Base-by-base conservation (phyloP, 2,797 vertebrate species). In the Limnodromus scolopaceus region DNA sequence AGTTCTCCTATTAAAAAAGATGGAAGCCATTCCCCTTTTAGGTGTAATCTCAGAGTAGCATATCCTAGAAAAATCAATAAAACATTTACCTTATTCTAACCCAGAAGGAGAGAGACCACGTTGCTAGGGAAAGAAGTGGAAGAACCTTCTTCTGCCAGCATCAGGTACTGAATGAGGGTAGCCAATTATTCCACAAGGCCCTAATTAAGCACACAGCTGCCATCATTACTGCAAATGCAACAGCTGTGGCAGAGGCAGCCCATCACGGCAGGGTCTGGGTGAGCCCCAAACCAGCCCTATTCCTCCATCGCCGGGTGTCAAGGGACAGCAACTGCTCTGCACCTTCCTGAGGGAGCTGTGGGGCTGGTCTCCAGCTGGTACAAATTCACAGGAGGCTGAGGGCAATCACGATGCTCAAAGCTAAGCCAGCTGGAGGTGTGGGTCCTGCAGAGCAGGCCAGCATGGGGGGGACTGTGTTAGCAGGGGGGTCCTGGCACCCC, bases 81-180 rank as follows among this genome's bases (percentile, higher is more conserved):
- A 77, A 45, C 10, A 4, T 6, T 74, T 57, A 82, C 69, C 51
- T 90, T 48, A 8, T 4, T 25, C 3, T 1, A 43, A 23, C 0
- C 6, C 38, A 38, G 4, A 22, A 51, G 13, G 0, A 49, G 23
- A 36, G 1, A 55, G 2, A 6, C 1, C 4, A 2, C 0, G 0
- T 1, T 8, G 1, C 24, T 18, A 1, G 0, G 2, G 16, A 34
- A 64, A 49, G 4, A 22, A 70, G 14, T 0, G 1, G 17, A 11
- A 70, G 6, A 36, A 22, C 12, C 7, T 16, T 57, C 3, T 43
- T 9, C 22, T 13, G 0, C 1, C 1, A 14, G 32, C 10, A 20
- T 8, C 41, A 15, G 13, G 3, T 1, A 23, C 18, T 1, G 4
- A 3, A 0, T 16, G 22, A 49, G 24, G 25, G 3, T 1, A 71